Conservation (phyloP, 2,888 invertebrate species). For the Spodoptera exigua region DNA sequence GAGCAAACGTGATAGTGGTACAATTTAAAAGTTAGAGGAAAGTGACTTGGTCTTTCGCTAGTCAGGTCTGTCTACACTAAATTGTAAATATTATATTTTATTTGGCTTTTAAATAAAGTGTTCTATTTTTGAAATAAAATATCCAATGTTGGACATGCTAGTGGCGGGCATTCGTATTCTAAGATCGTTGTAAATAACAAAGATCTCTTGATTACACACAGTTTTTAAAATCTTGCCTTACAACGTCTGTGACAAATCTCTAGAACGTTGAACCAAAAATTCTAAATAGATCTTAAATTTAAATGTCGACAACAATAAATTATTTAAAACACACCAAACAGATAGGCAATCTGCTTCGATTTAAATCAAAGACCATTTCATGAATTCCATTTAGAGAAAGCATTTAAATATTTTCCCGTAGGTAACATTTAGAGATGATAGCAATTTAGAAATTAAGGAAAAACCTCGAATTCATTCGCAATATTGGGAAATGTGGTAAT, state of each 20-base stretch:
- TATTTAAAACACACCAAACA: slow-evolving; percentile 40
- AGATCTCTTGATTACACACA: no score
- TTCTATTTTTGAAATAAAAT: no score
- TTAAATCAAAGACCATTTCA: slow-evolving; percentile 54
- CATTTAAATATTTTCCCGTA: slow-evolving; percentile 49
- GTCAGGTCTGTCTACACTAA: no score
- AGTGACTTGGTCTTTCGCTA: no score
- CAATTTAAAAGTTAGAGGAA: no score
- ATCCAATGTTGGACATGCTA: no score
- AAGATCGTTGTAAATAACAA: no score
- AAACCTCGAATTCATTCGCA: slow-evolving; percentile 12
- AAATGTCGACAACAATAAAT: slow-evolving; percentile 45
- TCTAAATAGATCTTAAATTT: slow-evolving; percentile 18
- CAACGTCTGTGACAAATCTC: slow-evolving; percentile 16
- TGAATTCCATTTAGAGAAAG: slow-evolving; percentile 36
- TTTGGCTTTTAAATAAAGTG: no score
- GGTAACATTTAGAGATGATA: slow-evolving; percentile 24
- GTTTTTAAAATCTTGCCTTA: slow-evolving; percentile 4
- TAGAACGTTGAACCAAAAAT: slow-evolving; percentile 17
- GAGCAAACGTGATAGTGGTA: no score
- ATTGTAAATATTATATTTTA: no score
- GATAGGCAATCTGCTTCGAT: slow-evolving; percentile 45
- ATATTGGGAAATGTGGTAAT: slow-evolving; percentile 15
- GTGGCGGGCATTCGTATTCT: no score
- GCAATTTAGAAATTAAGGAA: slow-evolving; percentile 39